Evolutionary conservation across 1,140 invertebrate species (phyloP).

Genomic region (Eupeodes corollae): DNA sequence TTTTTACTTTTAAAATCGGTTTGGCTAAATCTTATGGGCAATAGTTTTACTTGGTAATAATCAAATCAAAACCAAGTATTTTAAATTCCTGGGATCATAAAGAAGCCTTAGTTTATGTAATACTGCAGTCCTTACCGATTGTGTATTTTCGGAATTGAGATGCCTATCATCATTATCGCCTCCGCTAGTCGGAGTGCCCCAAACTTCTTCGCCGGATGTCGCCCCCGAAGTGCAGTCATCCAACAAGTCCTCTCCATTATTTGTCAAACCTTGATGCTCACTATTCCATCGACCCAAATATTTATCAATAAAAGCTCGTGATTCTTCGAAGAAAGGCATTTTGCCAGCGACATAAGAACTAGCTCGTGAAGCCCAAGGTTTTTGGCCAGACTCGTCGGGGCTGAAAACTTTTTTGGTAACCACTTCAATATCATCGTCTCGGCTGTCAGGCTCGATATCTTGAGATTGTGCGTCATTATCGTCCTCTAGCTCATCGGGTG

Average conservation of each 20-base stretch:
- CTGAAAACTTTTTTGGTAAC: slow-evolving; percentile 12
- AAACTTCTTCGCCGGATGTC: slow-evolving; percentile 70
- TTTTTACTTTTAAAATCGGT: no score
- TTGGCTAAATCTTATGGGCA: no score
- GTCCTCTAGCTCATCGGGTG: slow-evolving; percentile 27
- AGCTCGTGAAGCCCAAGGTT: slow-evolving; percentile 64
- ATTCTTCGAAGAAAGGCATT: slow-evolving; percentile 59
- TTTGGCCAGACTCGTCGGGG: slow-evolving; percentile 30
- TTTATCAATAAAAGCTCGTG: slow-evolving; percentile 39
- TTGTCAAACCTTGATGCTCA: slow-evolving; percentile 35
- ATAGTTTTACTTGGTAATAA: background rate
- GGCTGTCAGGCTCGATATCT: slow-evolving; percentile 20
- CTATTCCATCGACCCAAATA: slow-evolving; percentile 34
- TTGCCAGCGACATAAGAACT: slow-evolving; percentile 69
- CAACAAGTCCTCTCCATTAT: slow-evolving; percentile 41
- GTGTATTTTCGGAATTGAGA: slow-evolving; percentile 50
- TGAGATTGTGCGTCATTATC: slow-evolving; percentile 15
- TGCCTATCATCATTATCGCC: slow-evolving; percentile 59
- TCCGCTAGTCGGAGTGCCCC: slow-evolving; percentile 74
- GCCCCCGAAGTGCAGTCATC: slow-evolving; percentile 63
- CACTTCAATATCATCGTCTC: slow-evolving; percentile 16
- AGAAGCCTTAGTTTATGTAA: no score
- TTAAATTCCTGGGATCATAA: no score
- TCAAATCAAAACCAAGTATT: no score
- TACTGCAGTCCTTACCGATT: slow-evolving; percentile 42